Evolutionary conservation across 2,113 vertebrate genomes (phyloP).

Genomic region (Nyctibius bracteatus): DNA sequence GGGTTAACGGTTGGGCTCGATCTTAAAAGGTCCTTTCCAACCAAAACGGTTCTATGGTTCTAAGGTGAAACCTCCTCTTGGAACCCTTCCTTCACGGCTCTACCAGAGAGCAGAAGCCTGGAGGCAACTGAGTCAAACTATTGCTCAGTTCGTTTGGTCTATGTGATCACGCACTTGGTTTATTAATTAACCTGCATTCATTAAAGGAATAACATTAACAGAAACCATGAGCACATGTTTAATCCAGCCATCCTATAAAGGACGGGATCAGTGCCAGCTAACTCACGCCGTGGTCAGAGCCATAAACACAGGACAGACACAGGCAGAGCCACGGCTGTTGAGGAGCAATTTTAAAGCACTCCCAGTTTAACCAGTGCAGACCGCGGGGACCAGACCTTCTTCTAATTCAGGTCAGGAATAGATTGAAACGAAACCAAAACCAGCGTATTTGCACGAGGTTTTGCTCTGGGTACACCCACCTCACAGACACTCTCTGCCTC

Average conservation of each 20-base stretch:
- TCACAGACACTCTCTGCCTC: background rate
- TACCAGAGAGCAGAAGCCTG: background rate
- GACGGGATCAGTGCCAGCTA: background rate
- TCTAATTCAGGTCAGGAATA: background rate
- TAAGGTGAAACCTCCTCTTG: background rate
- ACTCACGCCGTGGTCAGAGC: background rate
- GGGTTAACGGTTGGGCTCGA: no score
- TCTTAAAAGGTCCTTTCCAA: no score
- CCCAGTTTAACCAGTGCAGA: background rate
- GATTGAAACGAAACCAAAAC: background rate
- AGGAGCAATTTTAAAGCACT: background rate
- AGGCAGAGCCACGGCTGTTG: background rate
- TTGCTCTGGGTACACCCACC: background rate
- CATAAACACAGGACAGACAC: background rate
- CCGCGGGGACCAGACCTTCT: background rate
- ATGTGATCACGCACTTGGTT: background rate
- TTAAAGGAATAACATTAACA: background rate
- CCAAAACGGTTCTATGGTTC: no score
- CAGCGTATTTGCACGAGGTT: rapidly evolving
- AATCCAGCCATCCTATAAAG: background rate
- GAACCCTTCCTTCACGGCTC: background rate
- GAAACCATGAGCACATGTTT: background rate
- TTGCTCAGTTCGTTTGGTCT: background rate
- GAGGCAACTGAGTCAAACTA: background rate
- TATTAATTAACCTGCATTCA: conserved; percentile 6